phyloP scores from a whole-genome alignment of 2,797 vertebrate genomes.

The Pseudomugil gertrudae region DNA sequence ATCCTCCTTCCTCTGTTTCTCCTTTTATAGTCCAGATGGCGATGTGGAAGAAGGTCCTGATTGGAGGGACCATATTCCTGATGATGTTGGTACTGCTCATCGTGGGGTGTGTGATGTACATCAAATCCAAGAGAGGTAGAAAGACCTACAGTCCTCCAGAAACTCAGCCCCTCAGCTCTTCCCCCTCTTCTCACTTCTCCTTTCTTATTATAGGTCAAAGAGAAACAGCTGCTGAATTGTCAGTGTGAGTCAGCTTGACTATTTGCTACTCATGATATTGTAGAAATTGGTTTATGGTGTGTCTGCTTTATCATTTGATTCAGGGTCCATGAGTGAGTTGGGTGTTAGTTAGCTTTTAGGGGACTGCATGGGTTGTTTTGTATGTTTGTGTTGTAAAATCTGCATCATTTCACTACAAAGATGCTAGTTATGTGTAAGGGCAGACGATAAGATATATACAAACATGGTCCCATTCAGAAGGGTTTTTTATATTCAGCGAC shows the following conservation, averaged over 20 bases:
- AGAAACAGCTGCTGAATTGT: conserved; percentile 77
- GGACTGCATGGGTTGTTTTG: conserved; percentile 33
- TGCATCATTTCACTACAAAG: background rate
- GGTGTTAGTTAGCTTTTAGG: background rate
- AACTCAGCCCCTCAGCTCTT: conserved; percentile 48
- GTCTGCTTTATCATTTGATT: background rate
- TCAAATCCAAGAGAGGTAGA: conserved; percentile 82
- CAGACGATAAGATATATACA: background rate
- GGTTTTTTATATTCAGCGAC: background rate
- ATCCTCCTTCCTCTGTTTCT: background rate
- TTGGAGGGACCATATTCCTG: conserved; percentile 62
- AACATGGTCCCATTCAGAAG: background rate
- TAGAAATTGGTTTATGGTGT: conserved; percentile 10
- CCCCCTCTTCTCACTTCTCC: conserved; percentile 67
- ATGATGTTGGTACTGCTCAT: conserved; percentile 32
- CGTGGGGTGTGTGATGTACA: conserved; percentile 53
- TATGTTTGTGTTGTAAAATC: conserved; percentile 14
- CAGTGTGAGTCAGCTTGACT: conserved; percentile 83
- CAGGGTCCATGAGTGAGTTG: background rate
- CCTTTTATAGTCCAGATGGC: conserved; percentile 72
- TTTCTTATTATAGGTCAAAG: conserved; percentile 81
- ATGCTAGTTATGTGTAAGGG: background rate
- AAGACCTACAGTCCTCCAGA: conserved; percentile 74
- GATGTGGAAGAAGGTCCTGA: conserved; percentile 78
- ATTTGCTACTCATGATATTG: conserved; percentile 56